Evolutionary conservation across 2,113 vertebrate species (phyloP).

Genomic region (Nothoprocta perdicaria): DNA sequence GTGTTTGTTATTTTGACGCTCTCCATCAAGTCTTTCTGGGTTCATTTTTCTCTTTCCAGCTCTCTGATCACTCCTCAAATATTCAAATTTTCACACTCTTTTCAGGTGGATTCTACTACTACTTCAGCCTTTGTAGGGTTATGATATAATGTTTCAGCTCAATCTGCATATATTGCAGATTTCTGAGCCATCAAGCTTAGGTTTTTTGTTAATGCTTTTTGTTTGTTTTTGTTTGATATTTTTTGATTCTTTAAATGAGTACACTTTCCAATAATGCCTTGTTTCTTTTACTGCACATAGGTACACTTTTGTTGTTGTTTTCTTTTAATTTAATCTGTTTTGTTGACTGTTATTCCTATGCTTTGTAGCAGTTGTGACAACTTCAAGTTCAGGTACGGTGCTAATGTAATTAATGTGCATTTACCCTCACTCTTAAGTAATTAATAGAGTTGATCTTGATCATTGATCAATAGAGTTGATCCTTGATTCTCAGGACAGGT

Average conservation of each 20-base stretch:
- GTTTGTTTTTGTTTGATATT: not conserved
- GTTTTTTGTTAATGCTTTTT: not conserved
- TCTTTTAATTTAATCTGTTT: not conserved
- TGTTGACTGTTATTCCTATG: not conserved
- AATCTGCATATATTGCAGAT: not conserved
- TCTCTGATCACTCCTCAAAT: not conserved
- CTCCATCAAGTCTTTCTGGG: not conserved
- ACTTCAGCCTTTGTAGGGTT: not conserved
- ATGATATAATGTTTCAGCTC: not conserved
- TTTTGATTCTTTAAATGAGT: not conserved
- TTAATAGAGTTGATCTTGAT: not conserved
- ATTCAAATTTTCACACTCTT: not conserved
- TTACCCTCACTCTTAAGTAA: not conserved
- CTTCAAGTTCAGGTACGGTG: not conserved
- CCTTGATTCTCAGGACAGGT: not conserved
- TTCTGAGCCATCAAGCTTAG: not conserved
- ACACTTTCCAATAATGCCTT: not conserved
- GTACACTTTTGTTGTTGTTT: not conserved
- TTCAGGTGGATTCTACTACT: not conserved
- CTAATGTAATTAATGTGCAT: conserved; percentile 4
- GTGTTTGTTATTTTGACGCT: not conserved
- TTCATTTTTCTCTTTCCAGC: not conserved
- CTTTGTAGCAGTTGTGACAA: not conserved
- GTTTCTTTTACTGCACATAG: not conserved
- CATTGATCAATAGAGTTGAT: not conserved